Percentiles rank a stretch among this genome's conserved stretches.
phyloP scores from a whole-genome alignment of 2,888 invertebrate species.

The Erebia ligea region DNA sequence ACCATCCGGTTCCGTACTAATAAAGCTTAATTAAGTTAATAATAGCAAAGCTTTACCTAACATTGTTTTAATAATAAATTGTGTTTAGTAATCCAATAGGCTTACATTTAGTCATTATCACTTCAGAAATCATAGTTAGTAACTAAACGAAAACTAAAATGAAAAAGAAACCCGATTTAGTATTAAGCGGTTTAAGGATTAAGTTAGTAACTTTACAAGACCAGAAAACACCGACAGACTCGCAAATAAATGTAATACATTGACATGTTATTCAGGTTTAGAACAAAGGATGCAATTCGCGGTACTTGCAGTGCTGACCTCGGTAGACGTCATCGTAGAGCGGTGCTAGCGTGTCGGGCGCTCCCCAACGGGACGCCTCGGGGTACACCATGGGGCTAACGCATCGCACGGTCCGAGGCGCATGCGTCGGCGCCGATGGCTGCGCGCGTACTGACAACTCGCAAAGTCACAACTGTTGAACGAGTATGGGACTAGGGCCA shows the following conservation, averaged over 20 bases:
- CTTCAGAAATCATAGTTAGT: slow-evolving; percentile 24
- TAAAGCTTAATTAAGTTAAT: not conserved
- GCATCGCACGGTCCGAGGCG: slow-evolving; percentile 59
- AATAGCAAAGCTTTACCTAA: not conserved
- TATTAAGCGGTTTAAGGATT: slow-evolving; percentile 20
- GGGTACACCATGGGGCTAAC: slow-evolving; percentile 81
- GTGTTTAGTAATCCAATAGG: slow-evolving; percentile 3
- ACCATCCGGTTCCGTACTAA: slow-evolving; percentile 4
- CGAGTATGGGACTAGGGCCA: slow-evolving; percentile 23
- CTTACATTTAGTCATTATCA: slow-evolving; percentile 21
- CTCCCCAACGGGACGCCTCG: slow-evolving; percentile 84
- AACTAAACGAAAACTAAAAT: slow-evolving; percentile 12
- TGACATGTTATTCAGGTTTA: slow-evolving; percentile 38
- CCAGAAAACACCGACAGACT: slow-evolving; percentile 19
- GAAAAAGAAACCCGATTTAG: slow-evolving; percentile 8
- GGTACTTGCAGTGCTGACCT: slow-evolving; percentile 79
- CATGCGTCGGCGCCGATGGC: slow-evolving; percentile 72
- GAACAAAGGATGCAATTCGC: slow-evolving; percentile 55
- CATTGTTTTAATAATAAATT: not conserved
- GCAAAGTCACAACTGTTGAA: slow-evolving; percentile 22
- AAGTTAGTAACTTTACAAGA: slow-evolving; percentile 1
- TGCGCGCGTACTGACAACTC: slow-evolving; percentile 68
- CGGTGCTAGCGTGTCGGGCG: slow-evolving; percentile 85
- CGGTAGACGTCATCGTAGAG: slow-evolving; percentile 86
- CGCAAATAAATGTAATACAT: slow-evolving; percentile 27